These are phyloP conservation scores for Zelleria hepariella DNA, from an alignment of 2,888 invertebrate genomes.

Conservation along the genomic window DNA sequence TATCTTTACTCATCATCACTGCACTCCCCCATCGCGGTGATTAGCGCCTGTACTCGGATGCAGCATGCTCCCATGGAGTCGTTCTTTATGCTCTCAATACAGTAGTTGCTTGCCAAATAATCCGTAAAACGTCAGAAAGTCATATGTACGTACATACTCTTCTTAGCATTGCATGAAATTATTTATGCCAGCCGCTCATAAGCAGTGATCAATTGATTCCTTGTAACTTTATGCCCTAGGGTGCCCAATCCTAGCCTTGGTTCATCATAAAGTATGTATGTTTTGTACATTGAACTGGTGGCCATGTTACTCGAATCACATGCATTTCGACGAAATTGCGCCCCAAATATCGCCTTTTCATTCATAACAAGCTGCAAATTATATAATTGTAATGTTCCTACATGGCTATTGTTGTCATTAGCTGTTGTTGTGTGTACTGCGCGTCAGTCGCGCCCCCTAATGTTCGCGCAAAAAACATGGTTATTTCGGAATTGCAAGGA, in stretches of 20 bases:
- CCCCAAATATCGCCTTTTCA: constrained; percentile 43
- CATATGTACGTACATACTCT: constrained; percentile 65
- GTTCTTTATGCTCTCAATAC: constrained; percentile 52
- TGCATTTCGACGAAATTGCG: constrained; percentile 54
- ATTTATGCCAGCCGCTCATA: constrained; percentile 59
- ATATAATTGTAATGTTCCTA: constrained; percentile 45
- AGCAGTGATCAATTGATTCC: constrained; percentile 55
- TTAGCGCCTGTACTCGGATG: constrained; percentile 34
- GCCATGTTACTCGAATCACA: constrained; percentile 69
- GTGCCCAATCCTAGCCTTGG: constrained; percentile 39
- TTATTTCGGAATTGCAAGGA: constrained; percentile 68
- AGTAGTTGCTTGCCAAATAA: constrained; percentile 70
- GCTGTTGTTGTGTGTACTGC: constrained; percentile 40
- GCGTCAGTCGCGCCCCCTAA: constrained; percentile 32
- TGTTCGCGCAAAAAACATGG: constrained; percentile 65
- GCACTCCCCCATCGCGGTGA: constrained; percentile 29
- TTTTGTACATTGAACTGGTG: constrained; percentile 58
- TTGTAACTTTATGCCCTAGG: constrained; percentile 41
- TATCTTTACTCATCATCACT: constrained; percentile 37
- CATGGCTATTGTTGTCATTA: constrained; percentile 27
- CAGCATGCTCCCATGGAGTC: constrained; percentile 46
- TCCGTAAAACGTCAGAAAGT: constrained; percentile 72
- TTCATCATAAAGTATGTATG: constrained; percentile 60
- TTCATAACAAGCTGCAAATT: constrained; percentile 45
- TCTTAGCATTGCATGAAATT: constrained; percentile 67